Conservation (phyloP, 92 coral and sea anemone genomes). For the Montipora capitata region DNA sequence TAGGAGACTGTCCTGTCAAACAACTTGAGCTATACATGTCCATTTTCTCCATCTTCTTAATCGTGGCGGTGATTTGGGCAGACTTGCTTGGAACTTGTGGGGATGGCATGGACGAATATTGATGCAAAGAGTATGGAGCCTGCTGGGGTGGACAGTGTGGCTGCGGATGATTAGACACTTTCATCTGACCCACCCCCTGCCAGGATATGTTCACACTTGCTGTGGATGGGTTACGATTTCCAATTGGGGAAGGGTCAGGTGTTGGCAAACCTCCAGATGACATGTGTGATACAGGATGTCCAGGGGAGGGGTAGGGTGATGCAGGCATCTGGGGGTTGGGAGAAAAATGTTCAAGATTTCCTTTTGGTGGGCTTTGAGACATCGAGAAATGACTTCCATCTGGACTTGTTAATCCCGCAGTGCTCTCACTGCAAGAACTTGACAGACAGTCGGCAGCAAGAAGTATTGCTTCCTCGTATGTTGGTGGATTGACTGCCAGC, state of each 20-base stretch:
- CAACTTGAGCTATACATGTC: constrained; percentile 68
- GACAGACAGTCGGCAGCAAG: constrained; percentile 83
- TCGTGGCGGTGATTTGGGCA: constrained; percentile 64
- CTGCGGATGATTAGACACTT: constrained; percentile 52
- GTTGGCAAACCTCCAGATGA: constrained; percentile 88
- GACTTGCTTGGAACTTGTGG: constrained; percentile 73
- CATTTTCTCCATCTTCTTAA: constrained; percentile 72
- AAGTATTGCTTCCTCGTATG: constrained; percentile 87
- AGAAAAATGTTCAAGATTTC: constrained; percentile 78
- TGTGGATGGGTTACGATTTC: constrained; percentile 78
- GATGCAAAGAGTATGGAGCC: not conserved
- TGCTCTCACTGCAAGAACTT: constrained; percentile 46
- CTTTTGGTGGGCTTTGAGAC: constrained; percentile 80
- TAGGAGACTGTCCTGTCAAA: constrained; percentile 27
- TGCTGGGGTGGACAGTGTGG: constrained; percentile 49
- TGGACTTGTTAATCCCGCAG: constrained; percentile 77
- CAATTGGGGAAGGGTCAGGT: constrained; percentile 91
- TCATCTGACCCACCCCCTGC: constrained; percentile 81
- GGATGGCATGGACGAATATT: constrained; percentile 57
- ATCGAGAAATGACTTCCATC: constrained; percentile 74
- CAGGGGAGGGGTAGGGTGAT: constrained; percentile 82
- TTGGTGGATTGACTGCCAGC: constrained; percentile 75
- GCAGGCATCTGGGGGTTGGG: constrained; percentile 76
- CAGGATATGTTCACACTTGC: constrained; percentile 92
- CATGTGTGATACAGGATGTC: constrained; percentile 67